phyloP scores from a whole-genome alignment of 2,888 invertebrate genomes.

The Hofmannophila pseudospretella region DNA sequence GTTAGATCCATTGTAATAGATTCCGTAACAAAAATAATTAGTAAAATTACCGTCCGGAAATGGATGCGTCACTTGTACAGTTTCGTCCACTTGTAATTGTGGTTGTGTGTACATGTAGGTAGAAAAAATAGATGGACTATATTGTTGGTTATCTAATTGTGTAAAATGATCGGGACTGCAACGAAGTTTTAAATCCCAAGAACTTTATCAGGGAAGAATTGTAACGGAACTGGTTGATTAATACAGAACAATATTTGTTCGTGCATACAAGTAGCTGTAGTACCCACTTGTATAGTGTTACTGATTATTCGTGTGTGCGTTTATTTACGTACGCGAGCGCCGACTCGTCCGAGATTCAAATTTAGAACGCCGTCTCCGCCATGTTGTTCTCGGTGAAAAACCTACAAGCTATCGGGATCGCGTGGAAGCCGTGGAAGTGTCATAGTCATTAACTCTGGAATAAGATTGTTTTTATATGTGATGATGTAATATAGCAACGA shows the following conservation, averaged over 20 bases:
- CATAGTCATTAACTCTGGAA: too few relatives aligned
- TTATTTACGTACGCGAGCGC: constrained; percentile 78
- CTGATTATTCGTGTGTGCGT: constrained; percentile 75
- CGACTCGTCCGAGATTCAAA: constrained; percentile 77
- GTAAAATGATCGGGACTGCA: too few relatives aligned
- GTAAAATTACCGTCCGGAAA: constrained; percentile 74
- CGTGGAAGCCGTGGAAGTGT: constrained; percentile 53
- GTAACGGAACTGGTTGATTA: too few relatives aligned
- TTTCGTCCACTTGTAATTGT: constrained; percentile 65
- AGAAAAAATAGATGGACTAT: too few relatives aligned
- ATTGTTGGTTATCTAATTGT: too few relatives aligned
- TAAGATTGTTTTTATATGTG: too few relatives aligned
- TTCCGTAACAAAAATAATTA: too few relatives aligned
- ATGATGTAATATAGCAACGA: too few relatives aligned
- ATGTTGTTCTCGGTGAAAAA: constrained; percentile 75
- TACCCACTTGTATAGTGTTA: constrained; percentile 69
- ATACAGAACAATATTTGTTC: too few relatives aligned
- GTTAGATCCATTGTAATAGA: too few relatives aligned
- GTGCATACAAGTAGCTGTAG: constrained; percentile 5
- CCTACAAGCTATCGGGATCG: constrained; percentile 66
- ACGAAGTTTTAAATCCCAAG: too few relatives aligned
- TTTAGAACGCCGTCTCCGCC: constrained; percentile 77
- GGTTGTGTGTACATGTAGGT: constrained; percentile 17
- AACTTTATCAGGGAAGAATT: too few relatives aligned
- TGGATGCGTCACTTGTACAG: constrained; percentile 70